phyloP scores from a whole-genome alignment of 2,888 invertebrate genomes.

The Lasioglossum vierecki region DNA sequence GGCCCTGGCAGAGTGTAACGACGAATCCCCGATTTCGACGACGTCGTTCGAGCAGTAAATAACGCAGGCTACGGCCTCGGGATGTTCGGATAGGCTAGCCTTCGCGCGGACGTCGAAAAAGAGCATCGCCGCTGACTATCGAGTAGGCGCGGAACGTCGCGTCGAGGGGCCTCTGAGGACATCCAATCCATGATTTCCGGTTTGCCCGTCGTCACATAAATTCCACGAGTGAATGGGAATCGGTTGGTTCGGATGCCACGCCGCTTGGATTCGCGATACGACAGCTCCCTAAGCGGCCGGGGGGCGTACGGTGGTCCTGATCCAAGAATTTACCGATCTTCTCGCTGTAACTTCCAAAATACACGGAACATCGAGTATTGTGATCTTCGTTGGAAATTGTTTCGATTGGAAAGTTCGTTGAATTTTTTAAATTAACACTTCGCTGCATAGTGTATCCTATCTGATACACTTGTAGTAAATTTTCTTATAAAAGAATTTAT shows the following conservation, averaged over 20 bases:
- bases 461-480: too few relatives aligned
- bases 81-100: slow-evolving; percentile 61
- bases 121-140: slow-evolving; percentile 50
- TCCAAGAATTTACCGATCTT: background rate
- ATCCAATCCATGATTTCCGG: slow-evolving; percentile 78
- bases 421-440: background rate
- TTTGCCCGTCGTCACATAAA: slow-evolving; percentile 76
- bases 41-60: slow-evolving; percentile 54
- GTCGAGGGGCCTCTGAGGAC: slow-evolving; percentile 61
- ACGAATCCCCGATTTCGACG: slow-evolving; percentile 60
- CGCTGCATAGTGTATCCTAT: too few relatives aligned
- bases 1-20: slow-evolving; percentile 19
- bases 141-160: slow-evolving; percentile 47
- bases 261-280: slow-evolving; percentile 64
- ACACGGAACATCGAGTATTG: background rate
- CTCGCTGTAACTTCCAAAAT: background rate
- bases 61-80: slow-evolving; percentile 54
- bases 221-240: slow-evolving; percentile 74
- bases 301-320: slow-evolving; percentile 23
- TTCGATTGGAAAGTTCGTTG: background rate
- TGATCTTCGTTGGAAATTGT: background rate
- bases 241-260: slow-evolving; percentile 72
- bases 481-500: too few relatives aligned
- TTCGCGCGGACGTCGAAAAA: slow-evolving; percentile 56
- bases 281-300: slow-evolving; percentile 28